Evolutionary conservation across 2,888 invertebrate species (phyloP).

Genomic region (Scelioninae gen. 1): DNA sequence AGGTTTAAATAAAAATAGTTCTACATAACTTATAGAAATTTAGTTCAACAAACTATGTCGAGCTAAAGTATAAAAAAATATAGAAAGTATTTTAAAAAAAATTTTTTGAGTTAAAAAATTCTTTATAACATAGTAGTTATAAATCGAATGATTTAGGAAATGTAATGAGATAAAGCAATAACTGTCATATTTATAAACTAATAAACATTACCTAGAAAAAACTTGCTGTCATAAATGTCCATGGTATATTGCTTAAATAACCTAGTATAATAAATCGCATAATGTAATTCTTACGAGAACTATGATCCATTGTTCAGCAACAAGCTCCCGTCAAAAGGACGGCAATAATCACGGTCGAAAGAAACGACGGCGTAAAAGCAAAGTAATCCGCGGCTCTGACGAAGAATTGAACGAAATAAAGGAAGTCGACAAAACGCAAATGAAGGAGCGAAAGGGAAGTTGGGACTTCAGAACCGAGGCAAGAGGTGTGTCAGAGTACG

Average conservation of each 20-base stretch:
- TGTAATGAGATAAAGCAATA: too few species aligned
- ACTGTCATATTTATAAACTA: too few species aligned
- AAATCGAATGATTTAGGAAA: too few species aligned
- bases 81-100: too few species aligned
- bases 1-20: too few species aligned
- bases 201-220: too few species aligned
- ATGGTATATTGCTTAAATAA: background rate
- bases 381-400: constrained; percentile 41
- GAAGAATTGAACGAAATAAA: constrained; percentile 62
- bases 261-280: background rate
- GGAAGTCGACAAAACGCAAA: constrained; percentile 53
- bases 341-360: constrained; percentile 34
- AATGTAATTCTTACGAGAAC: background rate
- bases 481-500: constrained; percentile 31
- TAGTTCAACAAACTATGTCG: too few species aligned
- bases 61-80: too few species aligned
- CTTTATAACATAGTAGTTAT: too few species aligned
- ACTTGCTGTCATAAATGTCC: background rate
- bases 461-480: constrained; percentile 38
- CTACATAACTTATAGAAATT: too few species aligned
- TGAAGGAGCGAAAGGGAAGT: constrained; percentile 44
- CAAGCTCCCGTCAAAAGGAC: constrained; percentile 49
- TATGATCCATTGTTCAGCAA: constrained; percentile 16
- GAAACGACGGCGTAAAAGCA: constrained; percentile 57
- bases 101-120: too few species aligned